These are phyloP conservation scores for Telmatherina bonti DNA, from an alignment of 2,797 vertebrate species.

Conservation along the genomic window DNA sequence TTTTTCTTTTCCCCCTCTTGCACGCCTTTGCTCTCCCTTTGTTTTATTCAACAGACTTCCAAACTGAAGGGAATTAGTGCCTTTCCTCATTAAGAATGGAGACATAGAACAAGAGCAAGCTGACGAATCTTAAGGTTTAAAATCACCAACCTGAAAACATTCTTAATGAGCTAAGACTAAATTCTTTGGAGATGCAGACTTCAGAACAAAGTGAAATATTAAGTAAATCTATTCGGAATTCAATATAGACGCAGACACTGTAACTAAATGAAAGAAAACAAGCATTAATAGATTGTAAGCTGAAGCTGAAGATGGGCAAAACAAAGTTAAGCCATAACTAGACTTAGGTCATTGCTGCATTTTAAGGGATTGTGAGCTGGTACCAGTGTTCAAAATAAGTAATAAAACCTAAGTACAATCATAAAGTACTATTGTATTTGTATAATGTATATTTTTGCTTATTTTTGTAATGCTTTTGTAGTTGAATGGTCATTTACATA, in stretches of 20 bases:
- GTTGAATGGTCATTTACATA: too few species aligned
- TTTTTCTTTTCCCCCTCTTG: conserved; percentile 37
- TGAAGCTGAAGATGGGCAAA: not conserved
- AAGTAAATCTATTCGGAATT: not conserved
- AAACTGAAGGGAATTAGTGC: conserved; percentile 73
- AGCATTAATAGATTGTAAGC: not conserved
- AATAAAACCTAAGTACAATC: not conserved
- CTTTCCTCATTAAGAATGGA: conserved; percentile 74
- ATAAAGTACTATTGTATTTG: not conserved
- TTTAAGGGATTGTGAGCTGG: too few species aligned
- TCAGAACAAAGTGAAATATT: conserved; percentile 22
- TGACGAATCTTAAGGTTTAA: conserved; percentile 56
- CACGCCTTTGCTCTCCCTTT: conserved; percentile 63
- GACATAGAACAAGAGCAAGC: conserved; percentile 54
- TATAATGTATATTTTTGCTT: not conserved
- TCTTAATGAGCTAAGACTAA: conserved; percentile 54
- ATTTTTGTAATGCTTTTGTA: not conserved
- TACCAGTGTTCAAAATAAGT: too few species aligned
- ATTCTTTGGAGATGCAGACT: conserved; percentile 41
- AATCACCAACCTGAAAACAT: conserved; percentile 64
- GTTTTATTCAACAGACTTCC: conserved; percentile 76
- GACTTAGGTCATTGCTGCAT: not conserved
- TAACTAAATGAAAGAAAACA: not conserved
- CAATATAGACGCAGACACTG: not conserved
- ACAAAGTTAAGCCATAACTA: not conserved